phyloP scores from a whole-genome alignment of 2,797 vertebrate genomes.

The Taeniopygia guttata region DNA sequence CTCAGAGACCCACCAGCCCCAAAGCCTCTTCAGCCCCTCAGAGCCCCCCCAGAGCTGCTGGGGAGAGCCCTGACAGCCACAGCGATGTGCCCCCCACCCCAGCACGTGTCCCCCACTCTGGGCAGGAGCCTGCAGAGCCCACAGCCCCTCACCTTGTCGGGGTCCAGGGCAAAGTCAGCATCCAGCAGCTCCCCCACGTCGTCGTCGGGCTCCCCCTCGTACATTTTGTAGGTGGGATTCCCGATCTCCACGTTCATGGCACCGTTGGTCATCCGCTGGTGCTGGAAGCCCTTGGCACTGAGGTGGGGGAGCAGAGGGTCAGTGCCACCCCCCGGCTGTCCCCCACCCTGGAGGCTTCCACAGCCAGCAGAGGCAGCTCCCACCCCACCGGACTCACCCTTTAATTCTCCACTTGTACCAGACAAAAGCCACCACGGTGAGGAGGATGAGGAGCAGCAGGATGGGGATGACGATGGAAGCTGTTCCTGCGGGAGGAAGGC shows the following conservation, averaged over 20 bases:
- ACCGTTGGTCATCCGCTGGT: constrained; percentile 92
- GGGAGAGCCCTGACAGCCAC: background rate
- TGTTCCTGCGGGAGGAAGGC: constrained; percentile 73
- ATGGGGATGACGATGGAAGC: constrained; percentile 88
- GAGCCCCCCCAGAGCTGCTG: background rate
- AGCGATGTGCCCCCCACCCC: fast-evolving
- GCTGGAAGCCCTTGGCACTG: constrained; percentile 94
- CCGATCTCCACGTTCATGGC: constrained; percentile 96
- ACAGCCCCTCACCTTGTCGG: constrained; percentile 84
- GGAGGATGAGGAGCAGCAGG: constrained; percentile 83
- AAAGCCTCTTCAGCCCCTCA: no score
- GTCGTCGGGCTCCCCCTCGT: constrained; percentile 89
- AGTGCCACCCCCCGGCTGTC: background rate
- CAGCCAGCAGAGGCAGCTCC: background rate
- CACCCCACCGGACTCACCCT: constrained; percentile 78
- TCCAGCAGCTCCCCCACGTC: constrained; percentile 91
- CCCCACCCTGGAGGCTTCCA: background rate
- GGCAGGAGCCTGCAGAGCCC: fast-evolving
- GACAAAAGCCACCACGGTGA: constrained; percentile 80
- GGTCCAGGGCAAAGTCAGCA: constrained; percentile 90
- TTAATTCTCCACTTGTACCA: constrained; percentile 92
- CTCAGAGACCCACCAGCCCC: background rate
- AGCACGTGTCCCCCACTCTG: fast-evolving
- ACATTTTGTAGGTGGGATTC: constrained; percentile 95
- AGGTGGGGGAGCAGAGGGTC: background rate